Evolutionary conservation across 2,113 vertebrate species (phyloP).

Genomic region (Aldabrachelys gigantea): DNA sequence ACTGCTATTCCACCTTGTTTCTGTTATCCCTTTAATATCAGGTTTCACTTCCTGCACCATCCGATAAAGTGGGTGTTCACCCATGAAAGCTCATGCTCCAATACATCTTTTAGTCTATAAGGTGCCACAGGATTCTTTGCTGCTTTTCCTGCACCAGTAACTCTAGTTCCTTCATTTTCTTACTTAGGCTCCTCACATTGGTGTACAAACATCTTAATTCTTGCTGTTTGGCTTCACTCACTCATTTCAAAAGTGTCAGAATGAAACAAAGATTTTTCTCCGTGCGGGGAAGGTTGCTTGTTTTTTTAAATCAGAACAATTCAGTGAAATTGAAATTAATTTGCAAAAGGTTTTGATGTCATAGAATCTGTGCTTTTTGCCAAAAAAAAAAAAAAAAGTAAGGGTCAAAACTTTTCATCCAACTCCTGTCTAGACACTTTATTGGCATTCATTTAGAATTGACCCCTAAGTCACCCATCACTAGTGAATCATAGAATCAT

Average conservation of each 20-base stretch:
- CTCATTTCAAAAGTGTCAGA: not conserved
- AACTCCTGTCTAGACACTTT: not conserved
- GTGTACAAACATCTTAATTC: too few species aligned
- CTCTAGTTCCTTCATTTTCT: too few species aligned
- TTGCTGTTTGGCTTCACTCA: too few species aligned
- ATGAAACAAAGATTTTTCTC: not conserved
- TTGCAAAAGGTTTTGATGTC: not conserved
- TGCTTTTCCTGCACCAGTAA: too few species aligned
- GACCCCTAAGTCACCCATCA: not conserved
- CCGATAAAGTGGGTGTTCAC: too few species aligned
- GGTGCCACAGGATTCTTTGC: too few species aligned
- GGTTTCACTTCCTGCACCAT: too few species aligned
- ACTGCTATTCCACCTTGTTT: too few species aligned
- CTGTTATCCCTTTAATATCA: too few species aligned
- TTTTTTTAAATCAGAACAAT: not conserved
- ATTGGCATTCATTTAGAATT: conserved; percentile 4
- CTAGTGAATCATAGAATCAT: not conserved
- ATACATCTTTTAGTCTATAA: too few species aligned
- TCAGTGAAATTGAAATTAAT: not conserved
- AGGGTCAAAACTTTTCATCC: not conserved
- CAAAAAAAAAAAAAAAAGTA: not conserved
- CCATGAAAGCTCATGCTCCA: too few species aligned
- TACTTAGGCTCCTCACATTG: too few species aligned
- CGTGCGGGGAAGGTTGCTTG: not conserved
- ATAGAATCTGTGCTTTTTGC: not conserved